phyloP scores from a whole-genome alignment of 1,140 invertebrate species.

The Medauroidea extradentata region DNA sequence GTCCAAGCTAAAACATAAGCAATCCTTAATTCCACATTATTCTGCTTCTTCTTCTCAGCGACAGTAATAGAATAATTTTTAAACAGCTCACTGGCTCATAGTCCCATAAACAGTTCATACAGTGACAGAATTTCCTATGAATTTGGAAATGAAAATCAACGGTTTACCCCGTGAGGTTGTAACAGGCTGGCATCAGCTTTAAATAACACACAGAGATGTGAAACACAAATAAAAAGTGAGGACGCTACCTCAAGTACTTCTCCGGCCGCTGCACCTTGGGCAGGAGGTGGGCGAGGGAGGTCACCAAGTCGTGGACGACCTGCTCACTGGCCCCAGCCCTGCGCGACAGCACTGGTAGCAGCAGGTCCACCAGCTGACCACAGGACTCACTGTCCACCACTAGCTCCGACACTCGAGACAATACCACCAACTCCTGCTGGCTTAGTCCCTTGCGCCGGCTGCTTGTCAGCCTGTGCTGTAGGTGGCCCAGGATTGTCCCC shows the following conservation, averaged over 20 bases:
- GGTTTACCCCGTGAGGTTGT: no score
- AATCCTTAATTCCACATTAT: no score
- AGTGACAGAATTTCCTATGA: background rate
- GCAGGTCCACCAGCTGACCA: conserved; percentile 60
- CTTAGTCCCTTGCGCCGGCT: conserved; percentile 54
- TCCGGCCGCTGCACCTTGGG: conserved; percentile 60
- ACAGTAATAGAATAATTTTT: no score
- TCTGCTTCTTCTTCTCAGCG: no score
- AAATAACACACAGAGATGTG: no score
- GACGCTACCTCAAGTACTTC: conserved; percentile 55
- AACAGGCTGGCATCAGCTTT: no score
- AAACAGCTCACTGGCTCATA: no score
- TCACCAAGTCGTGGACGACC: conserved; percentile 57
- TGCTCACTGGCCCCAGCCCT: conserved; percentile 56
- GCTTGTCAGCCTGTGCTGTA: conserved; percentile 55
- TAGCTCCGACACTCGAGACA: conserved; percentile 72
- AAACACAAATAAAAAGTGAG: background rate
- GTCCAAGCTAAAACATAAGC: no score
- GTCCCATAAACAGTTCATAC: background rate
- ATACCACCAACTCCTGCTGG: conserved; percentile 68
- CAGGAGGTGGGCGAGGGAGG: conserved; percentile 68
- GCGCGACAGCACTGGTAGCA: conserved; percentile 69
- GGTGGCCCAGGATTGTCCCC: conserved; percentile 61
- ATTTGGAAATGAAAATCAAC: no score
- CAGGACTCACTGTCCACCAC: conserved; percentile 60